These are phyloP conservation scores for Erinaceus europaeus DNA, from an alignment of 2,113 vertebrate species.

Conservation along the genomic window DNA sequence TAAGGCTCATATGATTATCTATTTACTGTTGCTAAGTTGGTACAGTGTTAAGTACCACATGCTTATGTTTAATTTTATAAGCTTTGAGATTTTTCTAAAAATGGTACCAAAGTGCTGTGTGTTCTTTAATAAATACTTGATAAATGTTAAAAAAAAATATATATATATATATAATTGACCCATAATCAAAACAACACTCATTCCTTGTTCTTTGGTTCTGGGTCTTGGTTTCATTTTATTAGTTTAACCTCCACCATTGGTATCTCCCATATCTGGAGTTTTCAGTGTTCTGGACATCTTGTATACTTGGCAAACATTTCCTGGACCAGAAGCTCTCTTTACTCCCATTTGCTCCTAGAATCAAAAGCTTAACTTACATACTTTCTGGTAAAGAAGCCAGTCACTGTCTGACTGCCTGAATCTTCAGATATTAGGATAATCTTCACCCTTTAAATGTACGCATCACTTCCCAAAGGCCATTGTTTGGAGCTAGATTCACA, in stretches of 20 bases:
- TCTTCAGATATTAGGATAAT: neutral
- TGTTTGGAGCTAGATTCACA: neutral
- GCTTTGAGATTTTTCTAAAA: slow-evolving; percentile 50
- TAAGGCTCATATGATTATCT: too few species aligned
- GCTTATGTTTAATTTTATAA: slow-evolving; percentile 59
- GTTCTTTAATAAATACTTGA: slow-evolving; percentile 36
- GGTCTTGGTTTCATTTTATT: neutral
- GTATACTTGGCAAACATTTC: too few species aligned
- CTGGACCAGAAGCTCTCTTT: too few species aligned
- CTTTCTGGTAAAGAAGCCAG: neutral
- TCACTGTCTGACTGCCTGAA: neutral
- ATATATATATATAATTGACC: too few species aligned
- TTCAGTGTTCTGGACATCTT: too few species aligned
- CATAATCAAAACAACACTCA: too few species aligned
- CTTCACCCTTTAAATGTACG: neutral
- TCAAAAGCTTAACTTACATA: neutral
- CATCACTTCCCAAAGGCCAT: neutral
- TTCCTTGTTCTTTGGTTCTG: neutral
- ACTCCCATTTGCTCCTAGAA: neutral
- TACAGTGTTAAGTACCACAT: slow-evolving; percentile 41
- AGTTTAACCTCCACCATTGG: neutral
- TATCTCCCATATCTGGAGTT: too few species aligned
- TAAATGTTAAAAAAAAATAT: too few species aligned
- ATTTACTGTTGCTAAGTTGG: slow-evolving; percentile 46
- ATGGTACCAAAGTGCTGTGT: slow-evolving; percentile 66